Percentiles rank a stretch among this genome's conserved stretches.
Evolutionary conservation across 2,113 vertebrate genomes (phyloP).

Genomic region (Pteronura brasiliensis): DNA sequence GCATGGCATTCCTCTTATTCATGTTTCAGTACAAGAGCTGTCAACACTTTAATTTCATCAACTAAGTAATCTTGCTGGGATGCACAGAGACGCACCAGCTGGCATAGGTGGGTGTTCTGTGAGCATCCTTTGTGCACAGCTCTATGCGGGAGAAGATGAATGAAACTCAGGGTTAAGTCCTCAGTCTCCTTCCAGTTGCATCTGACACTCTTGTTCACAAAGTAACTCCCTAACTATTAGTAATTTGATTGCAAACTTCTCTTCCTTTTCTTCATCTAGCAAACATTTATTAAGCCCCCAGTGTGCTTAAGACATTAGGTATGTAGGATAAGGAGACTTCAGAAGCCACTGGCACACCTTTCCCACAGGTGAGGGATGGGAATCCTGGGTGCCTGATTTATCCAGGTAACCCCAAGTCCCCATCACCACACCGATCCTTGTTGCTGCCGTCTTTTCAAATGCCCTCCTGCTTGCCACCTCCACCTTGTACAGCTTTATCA

Average conservation of each 20-base stretch:
- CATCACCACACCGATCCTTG: neutral
- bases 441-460: neutral
- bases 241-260: neutral
- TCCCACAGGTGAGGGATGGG: neutral
- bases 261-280: neutral
- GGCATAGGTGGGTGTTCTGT: too few relatives aligned
- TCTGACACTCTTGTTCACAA: neutral
- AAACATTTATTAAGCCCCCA: neutral
- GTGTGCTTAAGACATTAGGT: neutral
- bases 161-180: neutral
- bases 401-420: neutral
- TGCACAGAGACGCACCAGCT: neutral
- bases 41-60: neutral
- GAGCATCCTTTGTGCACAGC: neutral
- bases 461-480: neutral
- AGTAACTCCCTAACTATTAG: neutral
- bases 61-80: neutral
- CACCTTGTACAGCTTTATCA: neutral
- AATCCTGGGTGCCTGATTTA: too few relatives aligned
- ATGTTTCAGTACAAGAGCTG: neutral
- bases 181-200: too few relatives aligned
- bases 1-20: neutral
- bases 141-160: neutral
- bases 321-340: neutral
- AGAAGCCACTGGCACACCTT: neutral